Evolutionary conservation across 1,140 invertebrate genomes (phyloP), one percentile per base, ranked within the genome.

Genomic region (Trachymyrmex cornetzi): DNA sequence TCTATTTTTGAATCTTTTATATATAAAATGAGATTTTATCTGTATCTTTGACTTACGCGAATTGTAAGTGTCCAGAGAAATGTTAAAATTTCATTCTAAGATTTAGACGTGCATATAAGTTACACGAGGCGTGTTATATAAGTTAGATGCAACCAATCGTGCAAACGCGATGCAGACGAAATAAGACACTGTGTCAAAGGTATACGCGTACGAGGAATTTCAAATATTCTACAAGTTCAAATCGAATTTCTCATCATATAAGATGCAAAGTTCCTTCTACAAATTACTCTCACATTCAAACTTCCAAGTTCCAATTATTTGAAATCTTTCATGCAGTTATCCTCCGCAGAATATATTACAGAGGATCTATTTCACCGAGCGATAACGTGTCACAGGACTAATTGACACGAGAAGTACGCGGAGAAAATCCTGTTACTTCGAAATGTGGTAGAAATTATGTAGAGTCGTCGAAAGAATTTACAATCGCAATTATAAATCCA

Each of bases 211-310:
- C 9, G 48, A 77, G 74, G 53, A 75, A 57, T 57, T 55, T 61
- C 57, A 44, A 24, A 77, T 61, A n/a, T 44, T 44, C 57, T n/a
- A 4, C 55, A 6, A 59, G 22, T 48, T 27, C 57, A 27, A 44
- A 61, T 63, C 57, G 55, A 59, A 44, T 77, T 38, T 74, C 71
- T 74, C 48, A n/a, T 63, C 38, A 34, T n/a, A 44, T 16, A 24
- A 77, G 22, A 61, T 9, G 9, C n/a, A n/a, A 77, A 77, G 11
- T 63, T 63, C 57, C 74, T 77, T 38, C 22, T 61, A 61, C 55
- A 11, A 63, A 77, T 77, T 77, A 48, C 74, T 61, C 22, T 77
- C 53, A 14, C 72, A n/a, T 57, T 75, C 30, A 30, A 16, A 77
- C 34, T 11, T 38, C 30, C 30, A 61, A 24, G 71, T 74, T 27